phyloP scores from a whole-genome alignment of 2,797 vertebrate genomes.

The Coregonus sp. region DNA sequence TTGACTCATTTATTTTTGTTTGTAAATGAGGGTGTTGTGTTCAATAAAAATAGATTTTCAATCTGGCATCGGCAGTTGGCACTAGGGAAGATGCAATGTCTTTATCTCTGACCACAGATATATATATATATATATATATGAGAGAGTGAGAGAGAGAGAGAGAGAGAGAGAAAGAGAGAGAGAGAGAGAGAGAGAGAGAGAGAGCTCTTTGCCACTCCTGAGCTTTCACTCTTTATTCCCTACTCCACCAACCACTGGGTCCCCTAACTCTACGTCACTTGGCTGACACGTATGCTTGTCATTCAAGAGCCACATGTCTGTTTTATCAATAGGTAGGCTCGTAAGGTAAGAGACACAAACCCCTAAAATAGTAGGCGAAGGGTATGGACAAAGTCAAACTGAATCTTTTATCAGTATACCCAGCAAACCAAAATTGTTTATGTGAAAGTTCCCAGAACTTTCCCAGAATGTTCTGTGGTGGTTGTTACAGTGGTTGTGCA shows the following conservation, averaged over 20 bases:
- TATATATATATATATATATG: neutral
- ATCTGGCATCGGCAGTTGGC: neutral
- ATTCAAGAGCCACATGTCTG: neutral
- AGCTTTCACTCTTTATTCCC: constrained; percentile 6
- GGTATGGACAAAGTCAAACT: too few relatives aligned
- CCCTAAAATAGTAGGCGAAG: too few relatives aligned
- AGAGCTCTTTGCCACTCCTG: neutral
- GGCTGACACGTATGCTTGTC: neutral
- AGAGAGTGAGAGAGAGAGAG: neutral
- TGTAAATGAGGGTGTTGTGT: neutral
- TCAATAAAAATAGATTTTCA: neutral
- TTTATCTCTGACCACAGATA: constrained; percentile 9
- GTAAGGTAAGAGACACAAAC: neutral
- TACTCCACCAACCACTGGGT: neutral
- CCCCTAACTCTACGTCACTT: neutral
- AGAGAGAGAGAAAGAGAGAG: neutral
- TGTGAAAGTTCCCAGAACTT: too few relatives aligned
- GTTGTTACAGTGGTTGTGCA: too few relatives aligned
- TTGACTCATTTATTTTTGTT: neutral
- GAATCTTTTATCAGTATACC: too few relatives aligned
- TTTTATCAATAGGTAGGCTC: neutral
- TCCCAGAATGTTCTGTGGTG: too few relatives aligned
- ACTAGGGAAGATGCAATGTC: neutral
- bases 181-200: neutral
- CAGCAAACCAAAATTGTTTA: too few relatives aligned